These are phyloP conservation scores for Metacarcinus magister DNA, from an alignment of 2,888 invertebrate species.

Conservation along the genomic window DNA sequence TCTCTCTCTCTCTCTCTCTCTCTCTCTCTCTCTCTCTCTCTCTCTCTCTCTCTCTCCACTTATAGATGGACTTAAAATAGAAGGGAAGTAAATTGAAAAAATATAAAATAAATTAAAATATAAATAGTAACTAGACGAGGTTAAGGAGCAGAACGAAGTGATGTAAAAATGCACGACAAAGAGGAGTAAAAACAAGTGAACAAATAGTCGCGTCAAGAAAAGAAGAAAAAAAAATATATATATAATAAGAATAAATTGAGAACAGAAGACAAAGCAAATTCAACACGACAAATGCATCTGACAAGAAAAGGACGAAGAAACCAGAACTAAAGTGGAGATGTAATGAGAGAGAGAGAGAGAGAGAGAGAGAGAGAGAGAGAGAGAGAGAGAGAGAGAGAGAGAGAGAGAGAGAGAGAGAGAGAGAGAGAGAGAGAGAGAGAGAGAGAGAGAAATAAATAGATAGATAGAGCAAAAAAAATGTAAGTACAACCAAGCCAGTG, in stretches of 20 bases:
- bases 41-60: neutral
- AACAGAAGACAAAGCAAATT: constrained; percentile 17
- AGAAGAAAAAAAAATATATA: neutral
- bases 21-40: neutral
- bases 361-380: constrained; percentile 9
- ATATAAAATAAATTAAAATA: neutral
- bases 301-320: neutral
- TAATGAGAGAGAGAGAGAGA: constrained; percentile 50
- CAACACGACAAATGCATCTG: neutral
- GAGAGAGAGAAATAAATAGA: constrained; percentile 29
- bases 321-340: neutral
- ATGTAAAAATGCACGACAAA: neutral
- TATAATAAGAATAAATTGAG: neutral
- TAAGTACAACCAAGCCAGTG: neutral
- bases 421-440: constrained; percentile 32
- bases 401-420: constrained; percentile 22
- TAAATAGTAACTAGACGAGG: neutral
- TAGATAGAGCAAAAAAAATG: neutral
- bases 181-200: neutral
- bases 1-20: constrained; percentile 26
- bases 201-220: neutral
- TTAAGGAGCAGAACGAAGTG: neutral
- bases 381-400: constrained; percentile 51
- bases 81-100: neutral
- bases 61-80: neutral